These are phyloP conservation scores for Agrilus planipennis DNA, from an alignment of 1,140 invertebrate genomes.

Conservation along the genomic window DNA sequence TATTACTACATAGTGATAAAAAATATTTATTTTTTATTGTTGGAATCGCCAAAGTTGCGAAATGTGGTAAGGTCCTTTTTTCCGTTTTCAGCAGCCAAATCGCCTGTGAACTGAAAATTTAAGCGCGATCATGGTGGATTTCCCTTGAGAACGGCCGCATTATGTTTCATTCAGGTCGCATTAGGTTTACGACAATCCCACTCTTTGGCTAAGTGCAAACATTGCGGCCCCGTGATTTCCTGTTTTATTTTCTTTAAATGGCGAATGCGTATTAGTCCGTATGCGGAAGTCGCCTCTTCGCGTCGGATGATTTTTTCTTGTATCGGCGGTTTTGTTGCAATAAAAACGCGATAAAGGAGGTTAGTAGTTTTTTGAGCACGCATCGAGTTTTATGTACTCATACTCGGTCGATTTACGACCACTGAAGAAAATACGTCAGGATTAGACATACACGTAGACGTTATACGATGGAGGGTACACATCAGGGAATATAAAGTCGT, in stretches of 20 bases:
- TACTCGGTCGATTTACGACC: too few species aligned
- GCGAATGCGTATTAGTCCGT: slow-evolving; percentile 9
- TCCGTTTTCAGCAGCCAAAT: slow-evolving; percentile 1
- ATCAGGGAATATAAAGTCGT: too few species aligned
- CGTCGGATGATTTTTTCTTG: slow-evolving; percentile 12
- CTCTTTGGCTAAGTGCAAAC: slow-evolving; percentile 3
- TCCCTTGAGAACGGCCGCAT: slow-evolving; percentile 1
- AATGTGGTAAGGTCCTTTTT: too few species aligned
- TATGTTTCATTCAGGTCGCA: not conserved
- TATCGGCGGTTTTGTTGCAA: slow-evolving; percentile 1
- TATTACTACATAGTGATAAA: too few species aligned
- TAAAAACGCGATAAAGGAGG: slow-evolving; percentile 9
- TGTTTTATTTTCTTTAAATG: slow-evolving; percentile 11
- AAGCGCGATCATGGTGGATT: slow-evolving; percentile 5
- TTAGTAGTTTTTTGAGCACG: too few species aligned
- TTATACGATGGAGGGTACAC: too few species aligned
- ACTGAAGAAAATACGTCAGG: too few species aligned
- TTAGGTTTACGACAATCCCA: slow-evolving; percentile 4
- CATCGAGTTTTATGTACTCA: too few species aligned
- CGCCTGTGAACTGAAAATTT: not conserved
- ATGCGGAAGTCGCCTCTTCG: slow-evolving; percentile 9
- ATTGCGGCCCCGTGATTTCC: slow-evolving; percentile 3
- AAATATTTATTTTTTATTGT: too few species aligned
- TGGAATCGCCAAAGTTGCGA: too few species aligned
- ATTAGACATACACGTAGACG: too few species aligned